Percentiles rank a stretch among this genome's conserved stretches.
Conservation (phyloP, 2,113 vertebrate genomes). For the Mohoua ochrocephala region DNA sequence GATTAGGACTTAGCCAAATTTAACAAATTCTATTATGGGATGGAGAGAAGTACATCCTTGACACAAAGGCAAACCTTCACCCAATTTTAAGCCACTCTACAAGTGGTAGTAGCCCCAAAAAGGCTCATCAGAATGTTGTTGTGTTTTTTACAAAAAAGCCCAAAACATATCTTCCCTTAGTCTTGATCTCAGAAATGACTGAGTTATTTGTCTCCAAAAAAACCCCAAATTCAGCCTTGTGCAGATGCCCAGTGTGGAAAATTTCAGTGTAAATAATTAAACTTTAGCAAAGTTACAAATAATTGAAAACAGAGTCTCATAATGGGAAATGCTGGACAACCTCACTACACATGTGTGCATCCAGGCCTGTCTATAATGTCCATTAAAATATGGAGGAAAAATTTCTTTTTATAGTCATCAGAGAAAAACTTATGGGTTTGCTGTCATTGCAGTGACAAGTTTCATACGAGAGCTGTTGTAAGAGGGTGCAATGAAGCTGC, state of each 20-base stretch:
- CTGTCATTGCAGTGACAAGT: neutral
- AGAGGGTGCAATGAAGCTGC: neutral
- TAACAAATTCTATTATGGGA: neutral
- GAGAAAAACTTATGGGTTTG: neutral
- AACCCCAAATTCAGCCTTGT: neutral
- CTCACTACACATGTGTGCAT: neutral
- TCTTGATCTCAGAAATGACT: neutral
- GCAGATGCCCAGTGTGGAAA: constrained; percentile 11
- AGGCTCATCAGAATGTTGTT: neutral
- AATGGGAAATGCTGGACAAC: constrained; percentile 7
- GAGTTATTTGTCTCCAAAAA: neutral
- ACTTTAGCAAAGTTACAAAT: constrained; percentile 21
- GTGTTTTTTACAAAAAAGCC: neutral
- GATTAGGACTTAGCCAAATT: neutral
- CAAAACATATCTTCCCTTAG: neutral
- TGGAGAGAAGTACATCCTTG: neutral
- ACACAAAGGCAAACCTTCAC: neutral
- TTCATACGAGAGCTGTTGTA: neutral
- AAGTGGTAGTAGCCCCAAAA: neutral
- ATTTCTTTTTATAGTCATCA: neutral
- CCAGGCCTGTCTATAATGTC: neutral
- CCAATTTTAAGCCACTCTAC: neutral
- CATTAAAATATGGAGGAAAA: neutral
- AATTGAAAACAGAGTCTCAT: neutral
- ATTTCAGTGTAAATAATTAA: constrained; percentile 33